phyloP scores from a whole-genome alignment of 2,888 invertebrate genomes.

The Pachycephus smyrnensis region DNA sequence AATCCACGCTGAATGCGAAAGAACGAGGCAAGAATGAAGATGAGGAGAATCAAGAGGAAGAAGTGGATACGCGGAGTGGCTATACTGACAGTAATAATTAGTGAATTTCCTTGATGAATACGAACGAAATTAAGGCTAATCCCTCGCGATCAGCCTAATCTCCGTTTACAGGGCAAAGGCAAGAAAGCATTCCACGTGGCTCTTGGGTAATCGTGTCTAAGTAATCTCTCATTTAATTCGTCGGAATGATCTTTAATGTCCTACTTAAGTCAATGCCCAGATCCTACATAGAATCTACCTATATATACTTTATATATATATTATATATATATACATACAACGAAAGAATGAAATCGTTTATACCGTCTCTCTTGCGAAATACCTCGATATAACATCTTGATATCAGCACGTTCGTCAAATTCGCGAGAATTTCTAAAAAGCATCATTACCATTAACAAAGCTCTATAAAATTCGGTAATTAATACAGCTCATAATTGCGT shows the following conservation, averaged over 20 bases:
- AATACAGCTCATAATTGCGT: no score
- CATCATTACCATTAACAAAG: no score
- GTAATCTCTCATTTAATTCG: constrained; percentile 26
- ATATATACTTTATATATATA: background rate
- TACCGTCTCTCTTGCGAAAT: no score
- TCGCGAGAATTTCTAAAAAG: no score
- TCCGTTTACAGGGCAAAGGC: background rate
- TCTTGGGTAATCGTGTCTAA: constrained; percentile 21
- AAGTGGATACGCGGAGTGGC: background rate
- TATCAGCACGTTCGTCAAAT: no score
- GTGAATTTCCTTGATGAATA: constrained; percentile 8
- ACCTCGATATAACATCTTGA: no score
- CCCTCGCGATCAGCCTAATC: constrained; percentile 13
- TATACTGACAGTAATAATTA: background rate
- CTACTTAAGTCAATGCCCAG: constrained; percentile 20
- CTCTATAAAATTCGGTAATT: no score
- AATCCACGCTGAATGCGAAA: background rate
- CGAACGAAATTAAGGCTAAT: constrained; percentile 16
- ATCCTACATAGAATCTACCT: background rate
- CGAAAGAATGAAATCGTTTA: no score
- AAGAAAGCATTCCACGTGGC: background rate
- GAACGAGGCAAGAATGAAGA: background rate
- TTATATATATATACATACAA: no score
- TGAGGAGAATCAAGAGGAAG: background rate
- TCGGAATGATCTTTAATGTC: constrained; percentile 24